A percentile compares a stretch with the other conserved stretches of the same genome.
These are phyloP conservation scores for Datnioides undecimradiatus DNA, from an alignment of 2,113 vertebrate species.

Conservation along the genomic window DNA sequence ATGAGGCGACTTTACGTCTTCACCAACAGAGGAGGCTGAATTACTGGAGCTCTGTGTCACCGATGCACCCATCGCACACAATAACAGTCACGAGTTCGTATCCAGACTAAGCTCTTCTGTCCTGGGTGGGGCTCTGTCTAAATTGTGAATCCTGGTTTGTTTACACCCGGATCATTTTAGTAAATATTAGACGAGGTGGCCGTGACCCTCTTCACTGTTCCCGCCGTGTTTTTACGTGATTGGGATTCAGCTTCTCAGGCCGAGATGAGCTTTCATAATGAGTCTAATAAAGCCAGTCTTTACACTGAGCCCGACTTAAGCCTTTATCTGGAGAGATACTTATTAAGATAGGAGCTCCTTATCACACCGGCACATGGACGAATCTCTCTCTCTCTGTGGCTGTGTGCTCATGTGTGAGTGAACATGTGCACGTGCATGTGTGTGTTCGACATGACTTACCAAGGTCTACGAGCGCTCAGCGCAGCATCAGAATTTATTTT, in stretches of 20 bases:
- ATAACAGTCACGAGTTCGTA: conserved; percentile 36
- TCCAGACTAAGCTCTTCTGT: background rate
- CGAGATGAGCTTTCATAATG: conserved; percentile 46
- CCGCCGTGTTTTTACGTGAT: conserved; percentile 22
- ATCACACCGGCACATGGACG: conserved; percentile 66
- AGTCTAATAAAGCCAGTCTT: conserved; percentile 55
- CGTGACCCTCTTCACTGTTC: conserved; percentile 9
- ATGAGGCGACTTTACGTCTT: conserved; percentile 34
- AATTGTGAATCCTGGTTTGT: conserved; percentile 37
- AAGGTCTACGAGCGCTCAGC: background rate
- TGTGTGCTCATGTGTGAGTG: conserved; percentile 20
- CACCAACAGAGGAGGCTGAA: conserved; percentile 1
- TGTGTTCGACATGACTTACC: conserved; percentile 13
- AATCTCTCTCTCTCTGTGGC: conserved; percentile 44
- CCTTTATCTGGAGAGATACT: conserved; percentile 64
- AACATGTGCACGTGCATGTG: conserved; percentile 10
- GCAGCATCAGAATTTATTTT: conserved; percentile 25
- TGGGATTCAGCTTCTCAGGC: conserved; percentile 37
- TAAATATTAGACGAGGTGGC: conserved; percentile 48
- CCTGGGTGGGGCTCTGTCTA: background rate
- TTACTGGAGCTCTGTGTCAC: conserved; percentile 24
- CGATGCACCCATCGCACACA: background rate
- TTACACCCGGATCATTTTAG: conserved; percentile 10
- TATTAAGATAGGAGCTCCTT: conserved; percentile 76
- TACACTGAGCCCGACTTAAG: conserved; percentile 48